phyloP scores from a whole-genome alignment of 2,888 invertebrate species.

The Entomobrya multifasciata region DNA sequence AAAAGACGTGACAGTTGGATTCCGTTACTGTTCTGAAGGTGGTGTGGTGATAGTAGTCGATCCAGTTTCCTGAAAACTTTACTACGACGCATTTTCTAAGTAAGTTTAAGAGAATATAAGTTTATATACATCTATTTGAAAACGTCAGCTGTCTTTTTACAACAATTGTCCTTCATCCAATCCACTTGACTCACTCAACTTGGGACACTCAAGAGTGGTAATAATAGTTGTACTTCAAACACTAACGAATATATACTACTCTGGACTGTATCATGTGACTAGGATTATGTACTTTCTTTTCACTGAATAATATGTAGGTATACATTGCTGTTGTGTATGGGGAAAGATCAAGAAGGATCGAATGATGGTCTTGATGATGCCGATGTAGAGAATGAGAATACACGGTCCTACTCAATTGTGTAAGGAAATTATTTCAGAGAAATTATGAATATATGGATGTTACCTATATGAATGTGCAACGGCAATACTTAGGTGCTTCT shows the following conservation, averaged over 20 bases:
- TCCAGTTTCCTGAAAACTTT: neutral
- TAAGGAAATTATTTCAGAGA: neutral
- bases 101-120: neutral
- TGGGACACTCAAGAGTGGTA: neutral
- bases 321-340: neutral
- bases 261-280: no score
- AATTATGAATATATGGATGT: neutral
- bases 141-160: constrained; percentile 46
- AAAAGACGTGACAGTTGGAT: constrained; percentile 43
- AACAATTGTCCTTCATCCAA: constrained; percentile 38
- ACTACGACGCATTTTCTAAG: neutral
- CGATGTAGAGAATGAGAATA: neutral
- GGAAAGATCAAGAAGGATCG: neutral
- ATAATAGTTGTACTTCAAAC: constrained; percentile 25
- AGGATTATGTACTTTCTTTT: neutral
- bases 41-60: neutral
- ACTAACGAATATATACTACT: constrained; percentile 33
- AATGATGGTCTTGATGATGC: neutral
- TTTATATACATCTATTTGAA: constrained; percentile 18
- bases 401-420: neutral
- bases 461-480: no score
- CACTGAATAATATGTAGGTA: neutral
- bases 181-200: constrained; percentile 5
- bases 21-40: neutral
- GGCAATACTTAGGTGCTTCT: neutral